Evolutionary conservation across 2,113 vertebrate species (phyloP), one percentile per base, ranked within the genome.

Genomic region (Malurus cyaneus): DNA sequence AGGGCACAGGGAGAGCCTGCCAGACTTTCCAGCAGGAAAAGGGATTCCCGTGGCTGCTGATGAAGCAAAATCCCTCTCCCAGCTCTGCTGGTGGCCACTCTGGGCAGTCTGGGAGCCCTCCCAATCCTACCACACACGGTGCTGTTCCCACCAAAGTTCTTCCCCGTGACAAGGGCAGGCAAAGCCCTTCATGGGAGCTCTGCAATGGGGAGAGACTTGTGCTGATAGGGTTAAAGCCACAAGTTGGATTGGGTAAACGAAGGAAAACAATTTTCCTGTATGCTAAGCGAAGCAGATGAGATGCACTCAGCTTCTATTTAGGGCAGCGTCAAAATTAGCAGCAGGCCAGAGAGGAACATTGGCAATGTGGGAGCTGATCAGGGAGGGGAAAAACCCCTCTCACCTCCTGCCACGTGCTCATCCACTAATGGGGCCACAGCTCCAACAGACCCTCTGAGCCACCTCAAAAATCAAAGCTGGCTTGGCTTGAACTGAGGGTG

Each of bases 271-370:
- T 95, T 94, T 94, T 91, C 71, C 95, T 41, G 64, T 88, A 50
- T 80, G 94, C 91, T 61, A 81, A 95, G 93, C 12, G 8, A 74
- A 95, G 94, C 95, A 95, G 95, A 94, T 85, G 91, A 97, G 94
- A 96, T 89, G 84, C 97, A 77, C 94, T 94, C 94, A 77, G 91
- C 92, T 97, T 96, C 97, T 97, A 97, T 97, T 97, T 97, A 97
- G 95, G 94, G 97, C 97, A 97, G 71, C 32, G 7, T 97, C 95
- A 95, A 96, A 97, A 97, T 97, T 97, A 97, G 97, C 96, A 97
- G 81, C 77, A 4, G 94, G 94, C 89, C 92, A 80, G 91, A 94
- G 89, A 85, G 93, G 87, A 92, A 93, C 88, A 91, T n/a, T 59
- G 79, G 89, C 91, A 70, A 88, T 44, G 85, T 73, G 92, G 74